Evolutionary conservation across 1,140 invertebrate genomes (phyloP).

Genomic region (Drosophila bifasciata): DNA sequence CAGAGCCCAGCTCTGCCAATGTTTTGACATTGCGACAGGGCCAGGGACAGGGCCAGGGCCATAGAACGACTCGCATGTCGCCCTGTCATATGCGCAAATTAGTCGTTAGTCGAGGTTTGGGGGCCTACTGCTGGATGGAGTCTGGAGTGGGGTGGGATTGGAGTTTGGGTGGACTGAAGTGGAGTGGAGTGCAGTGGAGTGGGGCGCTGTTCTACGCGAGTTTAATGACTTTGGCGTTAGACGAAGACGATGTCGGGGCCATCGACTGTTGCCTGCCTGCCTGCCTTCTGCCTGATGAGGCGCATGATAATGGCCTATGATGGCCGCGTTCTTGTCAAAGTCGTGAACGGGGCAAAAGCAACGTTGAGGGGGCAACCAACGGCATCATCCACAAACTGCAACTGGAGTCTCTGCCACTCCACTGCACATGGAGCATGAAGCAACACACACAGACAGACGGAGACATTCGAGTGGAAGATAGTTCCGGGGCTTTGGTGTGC

Average conservation of each 20-base stretch:
- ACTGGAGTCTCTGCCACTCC: slow-evolving; percentile 6
- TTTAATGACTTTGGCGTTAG: slow-evolving; percentile 78
- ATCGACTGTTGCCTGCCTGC: slow-evolving; percentile 16
- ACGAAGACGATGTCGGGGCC: slow-evolving; percentile 22
- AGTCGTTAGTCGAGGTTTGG: slow-evolving; percentile 72
- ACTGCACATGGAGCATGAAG: neutral
- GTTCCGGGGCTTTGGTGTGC: slow-evolving; percentile 43
- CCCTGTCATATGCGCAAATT: slow-evolving; percentile 80
- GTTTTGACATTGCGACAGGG: slow-evolving; percentile 57
- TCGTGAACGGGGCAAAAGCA: slow-evolving; percentile 48
- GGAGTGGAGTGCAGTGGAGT: slow-evolving; percentile 1
- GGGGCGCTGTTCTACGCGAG: slow-evolving; percentile 49
- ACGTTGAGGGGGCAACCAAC: slow-evolving; percentile 45
- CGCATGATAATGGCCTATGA: too few relatives aligned
- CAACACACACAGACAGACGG: slow-evolving; percentile 5
- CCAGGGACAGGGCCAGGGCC: slow-evolving; percentile 12
- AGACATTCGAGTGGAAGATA: slow-evolving; percentile 13
- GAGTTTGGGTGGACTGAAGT: neutral
- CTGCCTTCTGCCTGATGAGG: slow-evolving; percentile 73
- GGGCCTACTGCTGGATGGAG: slow-evolving; percentile 12
- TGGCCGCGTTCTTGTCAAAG: slow-evolving; percentile 75
- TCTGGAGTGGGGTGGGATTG: slow-evolving; percentile 17
- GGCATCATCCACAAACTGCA: slow-evolving; percentile 26
- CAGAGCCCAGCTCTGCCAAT: slow-evolving; percentile 50
- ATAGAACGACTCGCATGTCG: slow-evolving; percentile 60